Evolutionary conservation across 2,888 invertebrate genomes (phyloP).

Genomic region (Phlogophora meticulosa): DNA sequence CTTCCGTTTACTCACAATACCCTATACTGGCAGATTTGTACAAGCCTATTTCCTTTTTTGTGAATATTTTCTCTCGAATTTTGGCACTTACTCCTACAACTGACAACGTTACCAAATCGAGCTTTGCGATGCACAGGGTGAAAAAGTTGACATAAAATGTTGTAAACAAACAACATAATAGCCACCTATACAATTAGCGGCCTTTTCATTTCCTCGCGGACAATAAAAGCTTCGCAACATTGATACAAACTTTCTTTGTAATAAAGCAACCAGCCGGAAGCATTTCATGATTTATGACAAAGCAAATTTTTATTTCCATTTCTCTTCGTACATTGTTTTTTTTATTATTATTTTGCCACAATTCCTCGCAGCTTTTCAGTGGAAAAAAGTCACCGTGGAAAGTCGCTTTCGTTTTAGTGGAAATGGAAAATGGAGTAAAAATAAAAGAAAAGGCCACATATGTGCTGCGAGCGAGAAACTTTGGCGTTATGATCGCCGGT

Average conservation of each 20-base stretch:
- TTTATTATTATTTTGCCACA: constrained; percentile 86
- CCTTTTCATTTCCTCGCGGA: constrained; percentile 74
- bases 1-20: constrained; percentile 80
- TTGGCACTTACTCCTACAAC: constrained; percentile 64
- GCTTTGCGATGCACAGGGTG: constrained; percentile 2
- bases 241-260: constrained; percentile 88
- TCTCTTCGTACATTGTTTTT: constrained; percentile 86
- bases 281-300: constrained; percentile 90
- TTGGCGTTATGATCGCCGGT: constrained; percentile 76
- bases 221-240: constrained; percentile 80
- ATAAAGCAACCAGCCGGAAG: constrained; percentile 87
- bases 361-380: constrained; percentile 85
- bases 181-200: constrained; percentile 67
- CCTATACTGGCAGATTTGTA: constrained; percentile 75
- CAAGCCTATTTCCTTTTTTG: constrained; percentile 71
- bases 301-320: constrained; percentile 90
- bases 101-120: constrained; percentile 50
- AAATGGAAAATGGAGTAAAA: constrained; percentile 86
- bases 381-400: constrained; percentile 86
- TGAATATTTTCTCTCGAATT: constrained; percentile 56
- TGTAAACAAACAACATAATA: constrained; percentile 56
- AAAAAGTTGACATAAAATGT: constrained; percentile 29
- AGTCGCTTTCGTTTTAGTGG: constrained; percentile 88
- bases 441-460: constrained; percentile 85
- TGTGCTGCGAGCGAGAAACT: constrained; percentile 80